Conservation (phyloP, 2,888 invertebrate species). For the Leptura quadrifasciata region DNA sequence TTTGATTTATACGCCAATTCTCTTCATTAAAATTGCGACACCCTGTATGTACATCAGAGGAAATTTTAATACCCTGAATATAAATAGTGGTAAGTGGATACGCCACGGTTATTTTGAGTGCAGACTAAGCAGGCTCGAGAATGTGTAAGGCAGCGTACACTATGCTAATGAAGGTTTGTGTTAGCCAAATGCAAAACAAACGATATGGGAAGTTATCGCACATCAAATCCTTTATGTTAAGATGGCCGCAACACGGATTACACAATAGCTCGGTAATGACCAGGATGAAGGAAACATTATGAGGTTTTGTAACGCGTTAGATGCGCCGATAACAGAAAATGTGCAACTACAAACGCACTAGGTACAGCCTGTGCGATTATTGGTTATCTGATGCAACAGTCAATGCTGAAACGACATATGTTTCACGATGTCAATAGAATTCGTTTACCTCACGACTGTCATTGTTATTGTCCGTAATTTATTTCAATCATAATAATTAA, state of each 20-base stretch:
- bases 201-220: slow-evolving; percentile 62
- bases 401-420: slow-evolving; percentile 61
- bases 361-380: slow-evolving; percentile 43
- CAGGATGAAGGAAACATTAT: slow-evolving; percentile 69
- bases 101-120: background rate
- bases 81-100: background rate
- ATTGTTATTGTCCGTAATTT: slow-evolving; percentile 50
- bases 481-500: slow-evolving; percentile 50
- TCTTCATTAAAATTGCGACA: too few relatives aligned
- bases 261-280: slow-evolving; percentile 70
- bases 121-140: background rate
- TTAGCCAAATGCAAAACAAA: slow-evolving; percentile 56
- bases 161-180: slow-evolving; percentile 52
- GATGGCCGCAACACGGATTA: slow-evolving; percentile 67
- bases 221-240: slow-evolving; percentile 65
- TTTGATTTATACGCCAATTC: too few relatives aligned
- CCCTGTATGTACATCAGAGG: too few relatives aligned
- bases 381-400: slow-evolving; percentile 60
- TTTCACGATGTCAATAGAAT: slow-evolving; percentile 57
- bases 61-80: background rate
- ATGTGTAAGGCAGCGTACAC: slow-evolving; percentile 39
- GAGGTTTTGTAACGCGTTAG: slow-evolving; percentile 66
- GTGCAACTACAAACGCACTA: slow-evolving; percentile 61
- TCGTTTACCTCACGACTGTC: slow-evolving; percentile 46
- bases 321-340: slow-evolving; percentile 65